These are phyloP conservation scores for Apeltes quadracus DNA, from an alignment of 2,113 vertebrate species.

Conservation along the genomic window DNA sequence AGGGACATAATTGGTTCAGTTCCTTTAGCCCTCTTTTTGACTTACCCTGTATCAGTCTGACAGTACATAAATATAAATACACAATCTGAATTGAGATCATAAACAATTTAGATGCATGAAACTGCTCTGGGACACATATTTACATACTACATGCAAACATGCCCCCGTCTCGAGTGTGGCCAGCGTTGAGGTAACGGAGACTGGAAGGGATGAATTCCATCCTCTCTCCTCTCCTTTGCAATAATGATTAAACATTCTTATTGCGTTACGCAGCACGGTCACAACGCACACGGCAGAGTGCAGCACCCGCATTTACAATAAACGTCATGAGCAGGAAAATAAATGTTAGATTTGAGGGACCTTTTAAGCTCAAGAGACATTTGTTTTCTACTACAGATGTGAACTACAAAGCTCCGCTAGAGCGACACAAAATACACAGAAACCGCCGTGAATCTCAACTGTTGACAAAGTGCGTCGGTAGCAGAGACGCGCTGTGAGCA, in stretches of 20 bases:
- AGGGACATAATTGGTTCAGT: slow-evolving; percentile 43
- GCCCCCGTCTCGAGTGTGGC: slow-evolving; percentile 16
- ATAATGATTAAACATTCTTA: neutral
- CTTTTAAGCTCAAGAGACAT: neutral
- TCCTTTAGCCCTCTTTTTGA: slow-evolving; percentile 57
- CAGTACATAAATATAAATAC: slow-evolving; percentile 44
- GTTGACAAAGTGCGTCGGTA: slow-evolving; percentile 2
- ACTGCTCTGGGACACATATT: slow-evolving; percentile 44
- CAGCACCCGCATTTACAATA: neutral
- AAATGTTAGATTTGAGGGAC: neutral
- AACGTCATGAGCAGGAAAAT: too few relatives aligned
- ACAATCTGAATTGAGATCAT: slow-evolving; percentile 46
- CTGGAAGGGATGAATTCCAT: neutral
- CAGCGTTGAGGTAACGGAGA: neutral
- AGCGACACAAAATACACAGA: neutral
- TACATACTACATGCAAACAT: slow-evolving; percentile 59
- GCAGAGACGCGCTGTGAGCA: neutral
- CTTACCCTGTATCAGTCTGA: slow-evolving; percentile 48
- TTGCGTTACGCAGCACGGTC: neutral
- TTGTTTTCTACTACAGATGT: neutral
- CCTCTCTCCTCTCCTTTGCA: neutral
- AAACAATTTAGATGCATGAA: slow-evolving; percentile 50
- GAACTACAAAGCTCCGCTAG: neutral
- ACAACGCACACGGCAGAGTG: too few relatives aligned
- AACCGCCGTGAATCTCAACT: neutral